phyloP scores from a whole-genome alignment of 2,113 vertebrate species.

The Thunnus thynnus region DNA sequence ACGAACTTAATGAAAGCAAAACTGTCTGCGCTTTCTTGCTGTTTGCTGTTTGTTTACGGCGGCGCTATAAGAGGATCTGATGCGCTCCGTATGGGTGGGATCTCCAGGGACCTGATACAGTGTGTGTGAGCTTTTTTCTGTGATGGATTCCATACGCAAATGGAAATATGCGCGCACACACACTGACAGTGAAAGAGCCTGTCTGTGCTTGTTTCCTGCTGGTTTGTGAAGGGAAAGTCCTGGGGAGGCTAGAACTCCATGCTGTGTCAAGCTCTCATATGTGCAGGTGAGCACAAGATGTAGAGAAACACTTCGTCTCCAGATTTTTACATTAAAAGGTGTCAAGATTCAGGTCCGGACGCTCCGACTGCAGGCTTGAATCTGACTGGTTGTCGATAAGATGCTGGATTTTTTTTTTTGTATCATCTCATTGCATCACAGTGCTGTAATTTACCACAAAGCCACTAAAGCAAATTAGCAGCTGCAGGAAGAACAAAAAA shows the following conservation, averaged over 20 bases:
- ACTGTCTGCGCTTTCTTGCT: background rate
- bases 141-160: background rate
- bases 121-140: background rate
- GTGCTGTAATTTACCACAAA: too few species aligned
- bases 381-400: background rate
- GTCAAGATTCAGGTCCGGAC: background rate
- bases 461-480: too few species aligned
- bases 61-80: conserved; percentile 11
- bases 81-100: background rate
- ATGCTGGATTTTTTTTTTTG: background rate
- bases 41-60: conserved; percentile 24
- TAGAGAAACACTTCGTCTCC: conserved; percentile 5
- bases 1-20: conserved; percentile 28
- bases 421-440: background rate
- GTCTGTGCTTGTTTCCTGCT: conserved; percentile 5
- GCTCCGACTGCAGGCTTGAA: background rate
- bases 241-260: background rate
- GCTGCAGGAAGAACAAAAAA: too few species aligned
- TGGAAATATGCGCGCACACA: background rate
- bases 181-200: background rate
- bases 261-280: background rate
- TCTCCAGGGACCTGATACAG: background rate
- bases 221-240: background rate
- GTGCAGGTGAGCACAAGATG: conserved; percentile 5
- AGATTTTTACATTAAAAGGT: conserved; percentile 3